These are phyloP conservation scores for Agapornis roseicollis DNA, from an alignment of 2,113 vertebrate species.

Conservation along the genomic window DNA sequence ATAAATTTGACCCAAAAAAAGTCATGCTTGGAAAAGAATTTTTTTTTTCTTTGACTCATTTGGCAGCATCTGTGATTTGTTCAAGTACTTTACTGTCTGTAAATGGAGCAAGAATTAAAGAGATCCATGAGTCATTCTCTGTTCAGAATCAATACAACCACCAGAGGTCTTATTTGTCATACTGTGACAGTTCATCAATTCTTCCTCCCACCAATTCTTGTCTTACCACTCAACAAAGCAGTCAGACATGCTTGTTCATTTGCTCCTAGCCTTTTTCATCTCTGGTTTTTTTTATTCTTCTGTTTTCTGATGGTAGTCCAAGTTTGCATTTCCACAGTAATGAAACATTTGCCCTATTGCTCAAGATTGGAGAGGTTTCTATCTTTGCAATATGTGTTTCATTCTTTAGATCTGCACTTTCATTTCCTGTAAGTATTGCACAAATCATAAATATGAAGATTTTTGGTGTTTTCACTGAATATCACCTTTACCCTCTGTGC, in stretches of 20 bases:
- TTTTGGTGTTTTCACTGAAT: not conserved
- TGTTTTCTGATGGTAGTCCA: not conserved
- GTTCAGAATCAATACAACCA: constrained; percentile 53
- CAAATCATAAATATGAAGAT: not conserved
- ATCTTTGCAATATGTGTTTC: not conserved
- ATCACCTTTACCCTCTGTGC: not conserved
- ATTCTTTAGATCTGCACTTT: not conserved
- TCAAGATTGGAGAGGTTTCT: not conserved
- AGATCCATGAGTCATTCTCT: constrained; percentile 61
- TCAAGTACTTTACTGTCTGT: constrained; percentile 27
- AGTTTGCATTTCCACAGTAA: not conserved
- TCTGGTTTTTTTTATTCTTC: not conserved
- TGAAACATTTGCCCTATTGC: not conserved
- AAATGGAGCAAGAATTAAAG: constrained; percentile 54
- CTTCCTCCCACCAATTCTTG: not conserved
- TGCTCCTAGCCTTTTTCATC: constrained; percentile 21
- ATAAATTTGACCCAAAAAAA: constrained; percentile 1
- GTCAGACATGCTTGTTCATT: not conserved
- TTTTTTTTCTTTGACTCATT: constrained; percentile 23
- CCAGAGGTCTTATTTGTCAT: constrained; percentile 58
- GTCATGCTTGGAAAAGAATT: not conserved
- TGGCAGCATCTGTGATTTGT: constrained; percentile 58
- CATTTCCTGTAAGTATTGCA: not conserved
- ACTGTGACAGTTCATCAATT: constrained; percentile 62
- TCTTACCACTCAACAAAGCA: constrained; percentile 15